Percentiles rank a stretch among this genome's conserved stretches.
phyloP scores from a whole-genome alignment of 2,113 vertebrate genomes.

The Passerina amoena region DNA sequence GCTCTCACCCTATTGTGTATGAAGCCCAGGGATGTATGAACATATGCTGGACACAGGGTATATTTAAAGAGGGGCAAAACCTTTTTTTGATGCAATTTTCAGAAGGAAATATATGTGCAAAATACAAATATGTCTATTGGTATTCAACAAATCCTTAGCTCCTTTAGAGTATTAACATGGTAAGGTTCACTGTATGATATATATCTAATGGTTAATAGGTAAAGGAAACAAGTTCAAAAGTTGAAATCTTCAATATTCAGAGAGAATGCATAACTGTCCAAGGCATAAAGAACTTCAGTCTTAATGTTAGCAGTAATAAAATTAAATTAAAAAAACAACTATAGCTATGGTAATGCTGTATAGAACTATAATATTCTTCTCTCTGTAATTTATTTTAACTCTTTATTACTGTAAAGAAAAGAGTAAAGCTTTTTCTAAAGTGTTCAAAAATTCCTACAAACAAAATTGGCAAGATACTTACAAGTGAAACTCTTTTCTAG shows the following conservation, averaged over 20 bases:
- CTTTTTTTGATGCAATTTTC: background rate
- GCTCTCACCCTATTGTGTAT: background rate
- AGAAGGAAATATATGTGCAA: background rate
- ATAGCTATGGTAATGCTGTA: background rate
- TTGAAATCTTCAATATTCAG: background rate
- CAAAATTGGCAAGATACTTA: background rate
- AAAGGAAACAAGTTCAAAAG: background rate
- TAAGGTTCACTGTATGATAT: background rate
- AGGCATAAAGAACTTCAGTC: background rate
- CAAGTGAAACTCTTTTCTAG: background rate
- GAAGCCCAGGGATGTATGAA: background rate
- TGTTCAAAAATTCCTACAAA: background rate
- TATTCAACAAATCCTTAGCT: background rate
- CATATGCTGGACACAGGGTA: accelerated
- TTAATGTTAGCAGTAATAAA: background rate
- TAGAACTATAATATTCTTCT: background rate
- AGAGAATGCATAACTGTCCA: background rate
- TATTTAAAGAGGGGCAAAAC: background rate
- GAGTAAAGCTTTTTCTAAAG: background rate
- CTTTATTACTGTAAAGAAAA: background rate
- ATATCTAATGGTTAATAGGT: background rate
- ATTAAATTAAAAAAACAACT: background rate
- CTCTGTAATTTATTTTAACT: background rate
- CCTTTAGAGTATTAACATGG: background rate
- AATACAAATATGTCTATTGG: background rate